Evolutionary conservation across 2,888 invertebrate genomes (phyloP).

Genomic region (Cosmia pyralina): DNA sequence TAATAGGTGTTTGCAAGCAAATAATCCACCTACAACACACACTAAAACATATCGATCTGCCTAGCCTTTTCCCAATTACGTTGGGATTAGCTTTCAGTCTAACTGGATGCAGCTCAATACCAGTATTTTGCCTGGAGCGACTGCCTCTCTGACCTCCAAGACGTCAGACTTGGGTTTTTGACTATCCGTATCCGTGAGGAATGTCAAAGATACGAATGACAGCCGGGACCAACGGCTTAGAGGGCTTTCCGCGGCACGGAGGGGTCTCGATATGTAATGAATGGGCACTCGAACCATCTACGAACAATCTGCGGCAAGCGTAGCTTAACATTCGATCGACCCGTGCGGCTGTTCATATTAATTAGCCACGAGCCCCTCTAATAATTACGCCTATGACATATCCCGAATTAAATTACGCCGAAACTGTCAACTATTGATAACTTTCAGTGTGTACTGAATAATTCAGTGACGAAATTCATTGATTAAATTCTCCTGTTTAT

Average conservation of each 20-base stretch:
- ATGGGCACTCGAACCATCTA: neutral
- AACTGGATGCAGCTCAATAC: too few species aligned
- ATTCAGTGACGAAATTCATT: conserved; percentile 40
- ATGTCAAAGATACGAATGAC: neutral
- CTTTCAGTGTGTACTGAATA: conserved; percentile 42
- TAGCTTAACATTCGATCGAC: neutral
- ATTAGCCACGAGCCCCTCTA: neutral
- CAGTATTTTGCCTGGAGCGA: too few species aligned
- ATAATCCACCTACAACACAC: neutral
- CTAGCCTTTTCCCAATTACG: neutral
- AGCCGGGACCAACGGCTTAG: neutral
- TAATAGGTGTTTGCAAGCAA: neutral
- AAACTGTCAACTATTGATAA: conserved; percentile 29
- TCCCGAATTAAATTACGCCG: conserved; percentile 18
- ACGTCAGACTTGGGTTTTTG: too few species aligned
- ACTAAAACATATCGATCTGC: neutral
- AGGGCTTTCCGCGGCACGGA: neutral
- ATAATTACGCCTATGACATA: neutral
- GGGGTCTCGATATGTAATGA: neutral
- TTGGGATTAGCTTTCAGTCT: neutral
- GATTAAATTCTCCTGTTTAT: conserved; percentile 60
- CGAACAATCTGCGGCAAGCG: neutral
- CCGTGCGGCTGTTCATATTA: neutral
- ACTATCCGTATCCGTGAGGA: neutral
- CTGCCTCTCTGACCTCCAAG: neutral